Evolutionary conservation across 2,888 invertebrate genomes (phyloP).

Genomic region (Leucoma salicis): DNA sequence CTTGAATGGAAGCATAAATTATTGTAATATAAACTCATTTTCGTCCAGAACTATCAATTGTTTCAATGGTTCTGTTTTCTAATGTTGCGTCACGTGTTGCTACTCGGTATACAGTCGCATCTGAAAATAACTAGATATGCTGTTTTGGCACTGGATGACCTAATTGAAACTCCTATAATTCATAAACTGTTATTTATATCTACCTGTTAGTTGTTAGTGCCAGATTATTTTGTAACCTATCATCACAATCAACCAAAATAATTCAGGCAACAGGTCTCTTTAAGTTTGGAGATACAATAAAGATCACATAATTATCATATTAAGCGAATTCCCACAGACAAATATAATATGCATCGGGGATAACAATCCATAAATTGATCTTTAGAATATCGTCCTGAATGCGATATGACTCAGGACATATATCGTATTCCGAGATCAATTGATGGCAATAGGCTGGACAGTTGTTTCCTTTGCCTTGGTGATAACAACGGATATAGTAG

Average conservation of each 20-base stretch:
- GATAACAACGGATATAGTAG: conserved; percentile 30
- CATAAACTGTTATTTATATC: neutral
- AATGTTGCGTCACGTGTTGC: neutral
- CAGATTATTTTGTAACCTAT: neutral
- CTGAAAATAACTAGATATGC: neutral
- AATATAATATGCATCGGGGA: neutral
- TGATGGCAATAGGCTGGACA: conserved; percentile 33
- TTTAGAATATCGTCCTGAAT: conserved; percentile 15
- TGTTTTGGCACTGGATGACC: neutral
- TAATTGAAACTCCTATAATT: neutral
- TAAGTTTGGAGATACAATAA: no score
- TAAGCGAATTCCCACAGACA: neutral
- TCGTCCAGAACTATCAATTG: no score
- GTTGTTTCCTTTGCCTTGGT: conserved; percentile 31
- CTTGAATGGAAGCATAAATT: no score
- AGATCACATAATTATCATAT: no score
- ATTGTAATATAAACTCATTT: no score
- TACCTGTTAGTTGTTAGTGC: neutral
- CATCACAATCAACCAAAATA: no score
- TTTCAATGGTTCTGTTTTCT: no score
- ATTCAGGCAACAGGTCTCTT: no score
- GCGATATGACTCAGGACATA: conserved; percentile 28
- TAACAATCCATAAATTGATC: conserved; percentile 14
- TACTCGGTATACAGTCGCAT: neutral
- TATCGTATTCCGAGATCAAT: conserved; percentile 35